Conservation (phyloP, 1,140 invertebrate species). For the Polypedilum vanderplanki region DNA sequence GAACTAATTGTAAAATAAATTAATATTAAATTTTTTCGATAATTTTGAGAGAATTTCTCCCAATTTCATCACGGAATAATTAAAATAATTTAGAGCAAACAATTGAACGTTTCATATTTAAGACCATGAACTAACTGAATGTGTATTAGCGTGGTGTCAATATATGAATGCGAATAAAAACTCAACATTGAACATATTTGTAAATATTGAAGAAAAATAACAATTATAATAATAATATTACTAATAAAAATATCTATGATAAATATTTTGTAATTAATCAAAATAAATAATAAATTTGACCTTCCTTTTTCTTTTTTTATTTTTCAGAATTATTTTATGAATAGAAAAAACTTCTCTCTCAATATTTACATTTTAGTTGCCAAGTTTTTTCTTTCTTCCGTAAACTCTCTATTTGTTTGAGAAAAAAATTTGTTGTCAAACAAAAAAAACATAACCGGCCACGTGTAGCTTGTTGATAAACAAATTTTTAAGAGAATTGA, state of each 20-base stretch:
- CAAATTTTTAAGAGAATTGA: not conserved
- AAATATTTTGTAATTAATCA: conserved; percentile 28
- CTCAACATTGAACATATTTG: conserved; percentile 15
- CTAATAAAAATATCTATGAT: conserved; percentile 9
- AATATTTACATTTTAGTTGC: not conserved
- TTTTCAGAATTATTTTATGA: too few relatives aligned
- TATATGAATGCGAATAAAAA: too few relatives aligned
- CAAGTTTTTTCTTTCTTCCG: not conserved
- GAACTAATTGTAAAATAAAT: too few relatives aligned
- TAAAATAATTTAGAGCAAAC: too few relatives aligned
- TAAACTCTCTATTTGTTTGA: not conserved
- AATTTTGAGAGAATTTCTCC: too few relatives aligned
- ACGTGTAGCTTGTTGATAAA: not conserved
- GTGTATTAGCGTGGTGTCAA: too few relatives aligned
- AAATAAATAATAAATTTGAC: not conserved
- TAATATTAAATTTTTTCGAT: too few relatives aligned
- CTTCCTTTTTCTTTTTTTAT: not conserved
- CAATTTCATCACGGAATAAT: too few relatives aligned
- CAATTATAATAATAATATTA: too few relatives aligned
- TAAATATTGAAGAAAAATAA: conserved; percentile 4
- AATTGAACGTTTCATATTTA: too few relatives aligned
- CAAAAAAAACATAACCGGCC: not conserved
- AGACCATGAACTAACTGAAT: too few relatives aligned
- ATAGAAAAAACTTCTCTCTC: not conserved
- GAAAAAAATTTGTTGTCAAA: conserved; percentile 4